Evolutionary conservation across 2,113 vertebrate genomes (phyloP).

Genomic region (Guaruba guarouba): DNA sequence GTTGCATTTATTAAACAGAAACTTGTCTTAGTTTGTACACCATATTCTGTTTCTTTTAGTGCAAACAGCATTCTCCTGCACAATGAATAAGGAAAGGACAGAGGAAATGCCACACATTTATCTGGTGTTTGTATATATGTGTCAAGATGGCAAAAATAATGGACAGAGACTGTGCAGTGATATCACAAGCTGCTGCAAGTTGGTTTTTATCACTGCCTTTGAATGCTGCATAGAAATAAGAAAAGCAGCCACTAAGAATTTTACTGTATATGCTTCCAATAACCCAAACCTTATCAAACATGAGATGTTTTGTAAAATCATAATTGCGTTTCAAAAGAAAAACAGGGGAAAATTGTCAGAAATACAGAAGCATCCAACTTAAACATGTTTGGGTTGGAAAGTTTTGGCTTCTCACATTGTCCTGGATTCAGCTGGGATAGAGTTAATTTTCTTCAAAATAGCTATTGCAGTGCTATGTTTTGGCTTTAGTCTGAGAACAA

Average conservation of each 20-base stretch:
- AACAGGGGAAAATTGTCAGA: rapidly evolving
- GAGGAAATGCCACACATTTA: rapidly evolving
- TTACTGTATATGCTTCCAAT: not conserved
- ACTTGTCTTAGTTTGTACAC: rapidly evolving
- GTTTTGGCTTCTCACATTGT: not conserved
- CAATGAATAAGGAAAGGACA: not conserved
- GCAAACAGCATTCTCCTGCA: not conserved
- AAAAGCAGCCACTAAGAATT: not conserved
- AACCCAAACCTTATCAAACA: not conserved
- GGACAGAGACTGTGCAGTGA: not conserved
- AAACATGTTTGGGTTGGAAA: not conserved
- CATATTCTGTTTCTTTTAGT: not conserved
- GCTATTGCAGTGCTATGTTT: not conserved
- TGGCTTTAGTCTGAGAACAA: not conserved
- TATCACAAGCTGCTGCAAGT: not conserved
- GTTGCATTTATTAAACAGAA: not conserved
- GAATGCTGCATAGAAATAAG: not conserved
- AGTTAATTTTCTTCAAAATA: not conserved
- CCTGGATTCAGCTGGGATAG: not conserved
- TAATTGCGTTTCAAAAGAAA: not conserved
- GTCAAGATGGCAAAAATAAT: not conserved
- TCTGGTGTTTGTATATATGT: not conserved
- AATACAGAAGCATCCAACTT: not conserved
- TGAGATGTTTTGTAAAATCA: not conserved
- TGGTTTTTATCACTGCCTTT: not conserved